Evolutionary conservation across 2,888 invertebrate genomes (phyloP).

Genomic region (Pachycephus smyrnensis): DNA sequence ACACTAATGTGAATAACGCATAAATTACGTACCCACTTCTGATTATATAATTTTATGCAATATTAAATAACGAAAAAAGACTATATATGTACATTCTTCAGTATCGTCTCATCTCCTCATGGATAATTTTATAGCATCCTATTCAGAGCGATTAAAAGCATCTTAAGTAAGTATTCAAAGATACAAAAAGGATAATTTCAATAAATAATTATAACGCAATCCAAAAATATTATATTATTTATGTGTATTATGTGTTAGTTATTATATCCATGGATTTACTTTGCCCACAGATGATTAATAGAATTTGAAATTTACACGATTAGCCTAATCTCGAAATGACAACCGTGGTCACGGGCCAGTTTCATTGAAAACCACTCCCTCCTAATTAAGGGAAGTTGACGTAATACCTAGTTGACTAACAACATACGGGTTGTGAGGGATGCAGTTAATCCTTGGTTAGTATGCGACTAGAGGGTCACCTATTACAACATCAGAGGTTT

Average conservation of each 20-base stretch:
- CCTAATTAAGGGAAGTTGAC: not conserved
- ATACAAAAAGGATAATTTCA: not conserved
- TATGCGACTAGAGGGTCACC: conserved; percentile 43
- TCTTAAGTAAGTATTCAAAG: not conserved
- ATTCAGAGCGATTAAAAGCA: too few relatives aligned
- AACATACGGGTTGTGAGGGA: conserved; percentile 15
- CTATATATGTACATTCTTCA: too few relatives aligned
- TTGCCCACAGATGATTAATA: not conserved
- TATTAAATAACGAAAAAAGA: too few relatives aligned
- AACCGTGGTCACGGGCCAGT: not conserved
- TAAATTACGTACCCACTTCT: too few relatives aligned
- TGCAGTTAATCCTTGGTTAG: conserved; percentile 49
- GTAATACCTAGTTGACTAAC: conserved; percentile 17
- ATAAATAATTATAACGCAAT: not conserved
- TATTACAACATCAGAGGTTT: conserved; percentile 36
- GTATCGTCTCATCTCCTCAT: too few relatives aligned
- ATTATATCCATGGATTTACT: not conserved
- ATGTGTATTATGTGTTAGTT: not conserved
- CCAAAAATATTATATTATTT: not conserved
- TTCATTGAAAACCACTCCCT: not conserved
- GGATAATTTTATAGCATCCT: too few relatives aligned
- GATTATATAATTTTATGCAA: too few relatives aligned
- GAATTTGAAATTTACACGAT: not conserved
- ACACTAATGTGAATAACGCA: not conserved
- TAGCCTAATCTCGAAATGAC: conserved; percentile 4